Conservation (phyloP, 2,888 invertebrate species). For the Sarcophaga carnaria region DNA sequence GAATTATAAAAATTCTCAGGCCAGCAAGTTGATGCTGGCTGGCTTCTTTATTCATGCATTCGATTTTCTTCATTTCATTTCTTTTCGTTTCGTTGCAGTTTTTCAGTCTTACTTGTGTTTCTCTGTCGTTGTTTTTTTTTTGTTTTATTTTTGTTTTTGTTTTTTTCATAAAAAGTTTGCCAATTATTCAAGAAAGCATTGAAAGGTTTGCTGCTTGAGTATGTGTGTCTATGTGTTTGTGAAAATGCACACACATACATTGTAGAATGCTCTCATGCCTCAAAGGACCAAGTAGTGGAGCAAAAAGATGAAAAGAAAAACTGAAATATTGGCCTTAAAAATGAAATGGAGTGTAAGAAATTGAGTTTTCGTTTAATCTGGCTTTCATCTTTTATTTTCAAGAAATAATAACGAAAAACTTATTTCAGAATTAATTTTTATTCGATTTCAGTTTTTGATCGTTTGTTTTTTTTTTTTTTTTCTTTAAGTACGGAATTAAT, state of each 20-base stretch:
- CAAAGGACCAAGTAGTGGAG: conserved; percentile 4
- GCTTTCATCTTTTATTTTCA: not conserved
- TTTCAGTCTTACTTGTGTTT: not conserved
- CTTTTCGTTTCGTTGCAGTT: not conserved
- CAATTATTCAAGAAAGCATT: conserved; percentile 61
- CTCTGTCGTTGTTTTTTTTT: not conserved
- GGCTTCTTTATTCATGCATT: conserved; percentile 28
- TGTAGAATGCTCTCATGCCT: conserved; percentile 1
- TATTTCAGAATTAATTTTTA: too few species aligned
- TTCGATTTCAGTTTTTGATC: too few species aligned
- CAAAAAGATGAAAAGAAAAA: conserved; percentile 11
- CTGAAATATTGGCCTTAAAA: conserved; percentile 49
- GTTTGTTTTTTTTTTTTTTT: not conserved
- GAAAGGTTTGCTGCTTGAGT: not conserved
- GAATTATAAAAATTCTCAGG: not conserved
- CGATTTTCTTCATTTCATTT: not conserved
- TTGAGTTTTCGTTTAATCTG: conserved; percentile 24
- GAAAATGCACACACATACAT: conserved; percentile 13
- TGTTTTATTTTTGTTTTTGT: conserved; percentile 1
- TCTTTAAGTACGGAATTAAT: conserved; percentile 37
- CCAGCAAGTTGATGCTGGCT: not conserved
- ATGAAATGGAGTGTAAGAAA: conserved; percentile 63
- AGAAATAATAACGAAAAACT: not conserved
- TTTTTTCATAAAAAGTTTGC: conserved; percentile 58
- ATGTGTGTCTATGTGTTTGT: not conserved